Evolutionary conservation across 1,140 invertebrate species (phyloP), one percentile per base, ranked within the genome.

Genomic region (Bradynema listronoti): DNA sequence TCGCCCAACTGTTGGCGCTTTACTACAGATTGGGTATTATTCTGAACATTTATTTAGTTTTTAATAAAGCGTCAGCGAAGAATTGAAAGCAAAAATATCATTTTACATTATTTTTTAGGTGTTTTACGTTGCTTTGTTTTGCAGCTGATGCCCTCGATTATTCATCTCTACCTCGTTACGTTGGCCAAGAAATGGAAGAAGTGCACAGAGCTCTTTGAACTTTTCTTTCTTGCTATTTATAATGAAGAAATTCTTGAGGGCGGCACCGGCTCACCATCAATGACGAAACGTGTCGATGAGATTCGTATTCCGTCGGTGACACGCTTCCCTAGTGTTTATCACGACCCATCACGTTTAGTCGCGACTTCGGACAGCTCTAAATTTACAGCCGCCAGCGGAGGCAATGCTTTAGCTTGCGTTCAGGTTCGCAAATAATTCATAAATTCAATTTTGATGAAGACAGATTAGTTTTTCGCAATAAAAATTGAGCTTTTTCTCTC

Each of bases 201-300:
- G 29, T 58, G 43, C 24, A 53, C 66, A n/a, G 45, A 62, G 19
- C 56, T 78, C 41, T 61, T 76, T 16, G 73, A 76, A 58, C 75
- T 60, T 30, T 63, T 76, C 11, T 74, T 76, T 49, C 41, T 76
- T 11, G 73, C 73, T 25, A 58, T 76, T 30, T 76, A 76, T 42
- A 76, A 76, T 47, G 73, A 76, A 39, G 73, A 76, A 45, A 78
- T 76, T 30, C 46, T 78, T 2, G 75, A 62, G 5, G 69, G 50
- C 11, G 65, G 61, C 1, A 53, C 72, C 2, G 64, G 69, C n/a
- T 63, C 53, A 25, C 41, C 65, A 33, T 50, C 59, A 25, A 70
- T 75, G 51, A 43, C 30, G 19, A 73, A 75, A 43, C 45, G 68
- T 34, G 56, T 69, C 16, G 75, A 77, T 29, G 68, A 73, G 39